These are phyloP conservation scores for Andrena marginata DNA, from an alignment of 2,888 invertebrate species.

Conservation along the genomic window DNA sequence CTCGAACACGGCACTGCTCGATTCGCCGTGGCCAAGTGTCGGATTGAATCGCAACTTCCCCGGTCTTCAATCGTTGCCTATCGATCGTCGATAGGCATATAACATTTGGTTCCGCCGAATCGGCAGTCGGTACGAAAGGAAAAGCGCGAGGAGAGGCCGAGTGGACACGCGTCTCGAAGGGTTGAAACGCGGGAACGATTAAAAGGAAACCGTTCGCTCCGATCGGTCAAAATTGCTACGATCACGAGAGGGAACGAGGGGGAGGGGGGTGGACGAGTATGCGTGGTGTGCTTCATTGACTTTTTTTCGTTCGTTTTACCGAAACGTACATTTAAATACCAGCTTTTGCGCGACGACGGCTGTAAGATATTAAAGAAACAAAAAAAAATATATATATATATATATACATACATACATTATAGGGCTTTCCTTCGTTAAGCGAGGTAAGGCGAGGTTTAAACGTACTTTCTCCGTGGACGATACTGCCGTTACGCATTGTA, in stretches of 20 bases:
- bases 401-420: slow-evolving; percentile 51
- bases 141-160: slow-evolving; percentile 1
- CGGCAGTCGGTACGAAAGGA: neutral
- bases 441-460: slow-evolving; percentile 74
- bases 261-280: slow-evolving; percentile 61
- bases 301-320: slow-evolving; percentile 68
- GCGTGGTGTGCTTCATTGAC: slow-evolving; percentile 71
- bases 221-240: slow-evolving; percentile 51
- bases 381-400: slow-evolving; percentile 27
- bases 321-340: slow-evolving; percentile 85
- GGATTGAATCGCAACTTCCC: slow-evolving; percentile 60
- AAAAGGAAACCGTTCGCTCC: slow-evolving; percentile 36
- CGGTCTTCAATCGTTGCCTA: slow-evolving; percentile 49
- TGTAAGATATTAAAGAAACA: slow-evolving; percentile 72
- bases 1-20: neutral
- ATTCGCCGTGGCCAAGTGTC: slow-evolving; percentile 39
- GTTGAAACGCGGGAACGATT: slow-evolving; percentile 30
- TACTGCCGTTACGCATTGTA: slow-evolving; percentile 79
- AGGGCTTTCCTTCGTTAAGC: slow-evolving; percentile 73
- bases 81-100: slow-evolving; percentile 22
- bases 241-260: slow-evolving; percentile 41
- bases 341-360: slow-evolving; percentile 86
- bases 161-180: slow-evolving; percentile 39
- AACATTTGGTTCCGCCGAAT: slow-evolving; percentile 42
- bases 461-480: slow-evolving; percentile 79